phyloP scores from a whole-genome alignment of 2,113 vertebrate species.

The Serilophus lunatus region DNA sequence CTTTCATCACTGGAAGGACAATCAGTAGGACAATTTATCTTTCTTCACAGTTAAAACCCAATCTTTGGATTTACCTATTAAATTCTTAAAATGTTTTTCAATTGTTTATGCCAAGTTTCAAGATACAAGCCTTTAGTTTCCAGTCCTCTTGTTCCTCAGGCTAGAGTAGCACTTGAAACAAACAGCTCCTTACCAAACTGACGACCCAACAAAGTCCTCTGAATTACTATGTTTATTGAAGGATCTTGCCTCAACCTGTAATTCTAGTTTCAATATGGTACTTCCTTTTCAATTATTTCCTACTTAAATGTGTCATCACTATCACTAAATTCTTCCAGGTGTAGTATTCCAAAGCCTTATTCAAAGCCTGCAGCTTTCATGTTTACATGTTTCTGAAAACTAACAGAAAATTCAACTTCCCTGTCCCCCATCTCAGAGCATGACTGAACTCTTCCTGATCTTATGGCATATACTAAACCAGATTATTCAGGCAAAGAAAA shows the following conservation, averaged over 20 bases:
- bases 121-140: background rate
- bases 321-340: background rate
- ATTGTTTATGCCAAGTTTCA: background rate
- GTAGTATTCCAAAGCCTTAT: background rate
- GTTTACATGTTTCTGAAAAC: background rate
- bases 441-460: background rate
- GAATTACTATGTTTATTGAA: background rate
- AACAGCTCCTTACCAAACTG: background rate
- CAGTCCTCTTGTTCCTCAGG: background rate
- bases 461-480: background rate
- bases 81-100: background rate
- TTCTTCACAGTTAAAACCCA: background rate
- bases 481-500: background rate
- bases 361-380: background rate
- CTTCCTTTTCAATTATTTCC: slow-evolving; percentile 17
- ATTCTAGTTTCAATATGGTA: background rate
- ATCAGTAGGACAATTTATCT: background rate
- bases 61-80: background rate
- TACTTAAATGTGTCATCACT: background rate
- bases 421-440: background rate
- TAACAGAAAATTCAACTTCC: background rate
- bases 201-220: background rate
- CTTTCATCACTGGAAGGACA: background rate
- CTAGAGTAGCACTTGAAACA: background rate
- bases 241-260: background rate